A percentile compares a stretch with the other conserved stretches of the same genome.
Conservation (phyloP, 2,888 invertebrate species). For the Heliconius hortense region DNA sequence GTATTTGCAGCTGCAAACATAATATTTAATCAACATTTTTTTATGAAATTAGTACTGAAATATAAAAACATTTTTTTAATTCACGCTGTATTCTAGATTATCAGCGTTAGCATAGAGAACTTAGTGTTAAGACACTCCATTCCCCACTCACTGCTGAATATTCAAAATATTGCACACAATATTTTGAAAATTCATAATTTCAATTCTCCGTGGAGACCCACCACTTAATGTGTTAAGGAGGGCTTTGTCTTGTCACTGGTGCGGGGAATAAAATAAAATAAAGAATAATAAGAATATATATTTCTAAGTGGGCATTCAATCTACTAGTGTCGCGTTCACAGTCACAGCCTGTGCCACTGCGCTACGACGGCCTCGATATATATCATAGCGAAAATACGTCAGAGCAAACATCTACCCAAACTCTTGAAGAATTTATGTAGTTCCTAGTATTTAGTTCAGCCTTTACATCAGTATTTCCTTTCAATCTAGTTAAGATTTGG, state of each 20-base stretch:
- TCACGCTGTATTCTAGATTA: not conserved
- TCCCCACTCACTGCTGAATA: too few species aligned
- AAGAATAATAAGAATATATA: too few species aligned
- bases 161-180: too few species aligned
- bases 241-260: too few species aligned
- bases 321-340: not conserved
- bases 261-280: too few species aligned
- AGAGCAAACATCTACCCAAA: not conserved
- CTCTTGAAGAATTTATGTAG: not conserved
- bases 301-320: too few species aligned
- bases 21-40: not conserved
- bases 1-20: not conserved
- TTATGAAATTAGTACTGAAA: not conserved
- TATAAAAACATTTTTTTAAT: not conserved
- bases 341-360: not conserved
- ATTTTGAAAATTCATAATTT: too few species aligned
- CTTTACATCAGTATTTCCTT: conserved; percentile 20
- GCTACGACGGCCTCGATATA: not conserved
- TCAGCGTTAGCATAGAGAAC: not conserved
- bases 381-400: not conserved
- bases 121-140: not conserved
- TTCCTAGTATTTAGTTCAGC: not conserved
- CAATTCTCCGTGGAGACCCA: too few species aligned
- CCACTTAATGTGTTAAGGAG: too few species aligned
- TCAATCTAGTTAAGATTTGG: conserved; percentile 24